Evolutionary conservation across 2,113 vertebrate species (phyloP).

Genomic region (Chrysochloris asiatica): DNA sequence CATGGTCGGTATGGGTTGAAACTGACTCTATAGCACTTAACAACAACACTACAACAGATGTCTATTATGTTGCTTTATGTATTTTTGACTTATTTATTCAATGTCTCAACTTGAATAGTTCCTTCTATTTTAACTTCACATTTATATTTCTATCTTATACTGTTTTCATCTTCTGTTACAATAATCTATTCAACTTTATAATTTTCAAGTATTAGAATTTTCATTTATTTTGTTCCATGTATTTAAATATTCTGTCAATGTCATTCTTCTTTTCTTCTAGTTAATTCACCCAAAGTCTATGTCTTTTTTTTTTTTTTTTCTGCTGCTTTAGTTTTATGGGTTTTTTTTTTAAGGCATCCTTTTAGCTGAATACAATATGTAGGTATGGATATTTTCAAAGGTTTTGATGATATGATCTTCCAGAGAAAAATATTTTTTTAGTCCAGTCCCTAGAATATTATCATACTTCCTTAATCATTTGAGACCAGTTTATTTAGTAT

Average conservation of each 20-base stretch:
- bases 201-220: neutral
- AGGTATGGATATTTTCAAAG: neutral
- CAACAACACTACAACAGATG: too few species aligned
- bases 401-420: neutral
- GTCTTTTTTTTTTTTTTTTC: neutral
- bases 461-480: neutral
- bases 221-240: neutral
- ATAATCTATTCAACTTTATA: neutral
- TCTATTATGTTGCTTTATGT: too few species aligned
- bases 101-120: neutral
- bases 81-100: too few species aligned
- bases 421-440: neutral
- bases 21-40: too few species aligned
- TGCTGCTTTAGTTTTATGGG: neutral
- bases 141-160: constrained; percentile 41
- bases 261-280: neutral
- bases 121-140: neutral
- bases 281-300: neutral
- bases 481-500: too few species aligned
- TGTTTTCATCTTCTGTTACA: constrained; percentile 9
- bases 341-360: neutral
- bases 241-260: neutral
- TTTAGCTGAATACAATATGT: neutral
- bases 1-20: too few species aligned
- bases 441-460: neutral